Conservation (phyloP, 2,113 vertebrate species). For the Corythoichthys haematopterus region DNA sequence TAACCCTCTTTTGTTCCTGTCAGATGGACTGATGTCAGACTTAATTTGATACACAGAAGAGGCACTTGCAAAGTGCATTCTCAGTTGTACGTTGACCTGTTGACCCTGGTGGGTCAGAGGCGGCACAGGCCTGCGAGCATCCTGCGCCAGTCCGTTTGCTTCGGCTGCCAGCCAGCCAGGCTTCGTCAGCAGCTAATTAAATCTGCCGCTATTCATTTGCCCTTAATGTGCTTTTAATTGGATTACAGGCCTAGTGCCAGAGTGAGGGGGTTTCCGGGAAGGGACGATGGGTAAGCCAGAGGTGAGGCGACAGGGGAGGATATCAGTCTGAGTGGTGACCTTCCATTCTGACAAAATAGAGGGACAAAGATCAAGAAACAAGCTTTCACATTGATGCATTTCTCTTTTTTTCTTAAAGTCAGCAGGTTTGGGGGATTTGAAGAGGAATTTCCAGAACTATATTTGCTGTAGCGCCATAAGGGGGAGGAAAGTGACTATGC, state of each 20-base stretch:
- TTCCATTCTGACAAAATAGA: conserved; percentile 22
- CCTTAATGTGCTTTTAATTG: conserved; percentile 74
- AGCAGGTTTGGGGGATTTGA: conserved; percentile 31
- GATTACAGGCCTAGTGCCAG: conserved; percentile 63
- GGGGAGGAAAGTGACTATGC: background rate
- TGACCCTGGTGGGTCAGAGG: conserved; percentile 26
- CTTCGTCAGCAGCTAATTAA: conserved; percentile 71
- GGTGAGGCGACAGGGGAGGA: conserved; percentile 40
- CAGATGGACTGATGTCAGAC: conserved; percentile 7
- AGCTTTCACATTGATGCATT: conserved; percentile 29
- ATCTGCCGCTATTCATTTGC: conserved; percentile 70
- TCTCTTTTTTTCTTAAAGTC: conserved; percentile 34
- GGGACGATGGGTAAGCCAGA: conserved; percentile 43
- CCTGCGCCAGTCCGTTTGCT: conserved; percentile 12
- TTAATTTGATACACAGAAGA: conserved; percentile 23
- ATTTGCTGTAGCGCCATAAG: background rate
- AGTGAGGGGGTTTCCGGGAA: conserved; percentile 54
- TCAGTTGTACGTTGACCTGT: conserved; percentile 12
- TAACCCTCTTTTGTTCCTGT: background rate
- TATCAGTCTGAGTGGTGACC: conserved; percentile 40
- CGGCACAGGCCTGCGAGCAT: conserved; percentile 8
- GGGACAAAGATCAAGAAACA: conserved; percentile 3
- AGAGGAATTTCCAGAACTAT: conserved; percentile 30
- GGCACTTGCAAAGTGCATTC: conserved; percentile 12
- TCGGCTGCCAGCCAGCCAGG: conserved; percentile 36